Conservation (phyloP, 2,888 invertebrate genomes). For the Campoletis raptor region DNA sequence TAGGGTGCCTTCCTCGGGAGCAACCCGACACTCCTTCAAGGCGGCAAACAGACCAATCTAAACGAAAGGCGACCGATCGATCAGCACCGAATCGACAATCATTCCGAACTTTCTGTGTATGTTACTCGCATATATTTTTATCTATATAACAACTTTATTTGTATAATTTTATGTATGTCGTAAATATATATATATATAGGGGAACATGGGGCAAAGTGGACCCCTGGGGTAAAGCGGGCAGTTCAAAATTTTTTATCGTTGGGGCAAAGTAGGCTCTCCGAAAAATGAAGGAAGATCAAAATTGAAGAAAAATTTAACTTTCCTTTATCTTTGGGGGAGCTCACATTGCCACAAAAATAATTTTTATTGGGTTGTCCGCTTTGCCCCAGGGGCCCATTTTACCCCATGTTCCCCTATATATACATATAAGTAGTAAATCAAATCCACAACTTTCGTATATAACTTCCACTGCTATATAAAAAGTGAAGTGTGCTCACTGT, state of each 20-base stretch:
- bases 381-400: too few relatives aligned
- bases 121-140: neutral
- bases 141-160: neutral
- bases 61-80: constrained; percentile 50
- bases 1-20: constrained; percentile 77
- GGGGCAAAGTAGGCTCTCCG: too few relatives aligned
- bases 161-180: neutral
- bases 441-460: constrained; percentile 30
- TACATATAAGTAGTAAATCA: neutral
- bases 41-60: constrained; percentile 37
- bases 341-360: too few relatives aligned
- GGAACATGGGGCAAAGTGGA: too few relatives aligned
- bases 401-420: too few relatives aligned
- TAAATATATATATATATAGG: neutral
- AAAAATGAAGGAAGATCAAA: too few relatives aligned
- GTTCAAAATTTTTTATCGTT: too few relatives aligned
- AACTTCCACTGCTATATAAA: constrained; percentile 11
- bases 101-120: neutral
- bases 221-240: too few relatives aligned
- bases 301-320: too few relatives aligned
- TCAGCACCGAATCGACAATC: constrained; percentile 55
- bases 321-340: too few relatives aligned
- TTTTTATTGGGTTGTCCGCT: too few relatives aligned
- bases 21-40: constrained; percentile 71
- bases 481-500: constrained; percentile 18